Evolutionary conservation across 1,140 invertebrate genomes (phyloP), one percentile per base, ranked within the genome.

Genomic region (Euglossa dilemma): DNA sequence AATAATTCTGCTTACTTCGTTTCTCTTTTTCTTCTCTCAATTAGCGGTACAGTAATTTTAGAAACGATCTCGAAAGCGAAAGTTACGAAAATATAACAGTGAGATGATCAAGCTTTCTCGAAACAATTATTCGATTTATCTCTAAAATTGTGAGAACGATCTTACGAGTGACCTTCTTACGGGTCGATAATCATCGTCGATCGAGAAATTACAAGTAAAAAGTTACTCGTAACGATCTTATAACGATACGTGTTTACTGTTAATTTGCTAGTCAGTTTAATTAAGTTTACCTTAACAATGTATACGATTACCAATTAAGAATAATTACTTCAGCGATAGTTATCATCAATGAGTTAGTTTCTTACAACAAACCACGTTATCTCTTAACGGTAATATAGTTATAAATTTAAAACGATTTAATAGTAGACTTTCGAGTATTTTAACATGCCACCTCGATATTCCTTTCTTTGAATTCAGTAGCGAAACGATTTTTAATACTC

Each of bases 361-460:
- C 36, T 69, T 78, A 54, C 61, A 43, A 67, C 28, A 11, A 67
- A 64, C 64, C n/a, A 50, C 43, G 11, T 56, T 69, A 47, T 50
- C 23, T 11, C 20, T 79, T 16, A 79, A 56, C 20, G 14, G 28
- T 36, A 50, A 16, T 45, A 28, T 23, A 50, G 14, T 71, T 45
- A 28, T 57, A 71, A 70, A 79, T 57, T 71, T 20, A 14, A 79
- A 36, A 20, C 59, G 43, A 69, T 45, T 73, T 57, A 25, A 54
- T 59, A 73, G 36, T 59, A 73, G n/a, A 59, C 16, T 43, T n/a
- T 57, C 12, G 12, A 16, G 12, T 72, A 28, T 28, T 18, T 64
- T 28, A 70, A n/a, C 36, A 54, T 18, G 18, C 70, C 9, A 23
- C 23, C 16, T 28, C 12, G 28, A 18, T 47, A 70, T 45, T 67